Percentiles rank a stretch among this genome's conserved stretches.
Evolutionary conservation across 2,113 vertebrate species (phyloP).

Genomic region (Phrynosoma platyrhinos): DNA sequence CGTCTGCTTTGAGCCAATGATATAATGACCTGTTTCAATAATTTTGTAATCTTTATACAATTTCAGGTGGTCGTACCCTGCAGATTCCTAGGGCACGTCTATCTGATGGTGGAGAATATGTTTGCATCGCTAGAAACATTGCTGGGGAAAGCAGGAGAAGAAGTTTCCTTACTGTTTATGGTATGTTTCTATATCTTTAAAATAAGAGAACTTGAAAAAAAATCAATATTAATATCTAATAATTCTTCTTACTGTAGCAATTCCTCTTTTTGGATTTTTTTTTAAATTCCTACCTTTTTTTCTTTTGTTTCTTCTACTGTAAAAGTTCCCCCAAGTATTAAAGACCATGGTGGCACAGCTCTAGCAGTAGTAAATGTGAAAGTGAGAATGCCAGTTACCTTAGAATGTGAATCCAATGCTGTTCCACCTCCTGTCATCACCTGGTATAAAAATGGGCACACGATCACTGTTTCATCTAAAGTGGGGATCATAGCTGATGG

Average conservation of each 20-base stretch:
- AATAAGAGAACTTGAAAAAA: not conserved
- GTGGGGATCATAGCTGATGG: constrained; percentile 79
- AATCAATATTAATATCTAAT: not conserved
- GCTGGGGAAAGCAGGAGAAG: constrained; percentile 91
- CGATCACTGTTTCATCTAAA: constrained; percentile 79
- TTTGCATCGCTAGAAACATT: constrained; percentile 89
- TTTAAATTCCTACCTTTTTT: constrained; percentile 30
- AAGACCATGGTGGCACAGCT: constrained; percentile 81
- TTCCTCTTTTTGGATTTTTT: constrained; percentile 1
- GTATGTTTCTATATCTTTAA: constrained; percentile 76
- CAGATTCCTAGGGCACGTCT: constrained; percentile 90
- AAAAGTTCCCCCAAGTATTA: constrained; percentile 93
- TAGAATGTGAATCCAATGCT: constrained; percentile 92
- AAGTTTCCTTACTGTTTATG: constrained; percentile 88
- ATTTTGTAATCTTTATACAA: not conserved
- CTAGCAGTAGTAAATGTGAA: constrained; percentile 83
- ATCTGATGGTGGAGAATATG: constrained; percentile 91
- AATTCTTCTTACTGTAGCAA: not conserved
- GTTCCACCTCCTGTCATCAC: constrained; percentile 89
- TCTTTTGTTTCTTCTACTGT: constrained; percentile 33
- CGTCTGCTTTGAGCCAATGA: too few relatives aligned
- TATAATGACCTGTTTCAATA: constrained; percentile 13
- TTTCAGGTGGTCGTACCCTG: constrained; percentile 88
- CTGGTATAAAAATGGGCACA: constrained; percentile 92
- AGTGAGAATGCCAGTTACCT: constrained; percentile 75